Evolutionary conservation across 2,113 vertebrate species (phyloP).

Genomic region (Chloroceryle aenea): DNA sequence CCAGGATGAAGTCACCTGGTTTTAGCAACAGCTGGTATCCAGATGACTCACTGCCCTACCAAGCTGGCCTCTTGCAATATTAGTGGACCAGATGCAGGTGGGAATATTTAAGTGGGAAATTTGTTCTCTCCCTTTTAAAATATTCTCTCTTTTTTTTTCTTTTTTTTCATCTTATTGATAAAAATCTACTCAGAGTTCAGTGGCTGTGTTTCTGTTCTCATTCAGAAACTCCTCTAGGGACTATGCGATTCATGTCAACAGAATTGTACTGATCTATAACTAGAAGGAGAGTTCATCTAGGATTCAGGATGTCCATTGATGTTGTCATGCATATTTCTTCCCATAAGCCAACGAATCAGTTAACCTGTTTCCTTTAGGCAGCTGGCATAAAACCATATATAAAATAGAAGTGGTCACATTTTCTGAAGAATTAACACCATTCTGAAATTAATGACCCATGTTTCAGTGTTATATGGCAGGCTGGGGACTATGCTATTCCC

Average conservation of each 20-base stretch:
- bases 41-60: neutral
- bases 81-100: neutral
- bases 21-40: neutral
- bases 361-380: neutral
- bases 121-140: neutral
- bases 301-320: neutral
- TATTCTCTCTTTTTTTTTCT: neutral
- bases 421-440: neutral
- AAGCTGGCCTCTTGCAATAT: neutral
- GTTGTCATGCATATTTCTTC: neutral
- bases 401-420: neutral
- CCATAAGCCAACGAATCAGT: neutral
- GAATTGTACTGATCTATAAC: neutral
- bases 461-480: neutral
- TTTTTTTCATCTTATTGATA: neutral
- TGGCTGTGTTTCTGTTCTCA: neutral
- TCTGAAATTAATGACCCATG: neutral
- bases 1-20: neutral
- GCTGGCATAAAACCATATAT: neutral
- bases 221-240: neutral
- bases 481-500: neutral
- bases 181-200: neutral
- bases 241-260: neutral
- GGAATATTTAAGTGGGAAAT: neutral
- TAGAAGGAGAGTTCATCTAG: neutral